phyloP scores from a whole-genome alignment of 2,113 vertebrate genomes.

The Gambusia holbrooki region DNA sequence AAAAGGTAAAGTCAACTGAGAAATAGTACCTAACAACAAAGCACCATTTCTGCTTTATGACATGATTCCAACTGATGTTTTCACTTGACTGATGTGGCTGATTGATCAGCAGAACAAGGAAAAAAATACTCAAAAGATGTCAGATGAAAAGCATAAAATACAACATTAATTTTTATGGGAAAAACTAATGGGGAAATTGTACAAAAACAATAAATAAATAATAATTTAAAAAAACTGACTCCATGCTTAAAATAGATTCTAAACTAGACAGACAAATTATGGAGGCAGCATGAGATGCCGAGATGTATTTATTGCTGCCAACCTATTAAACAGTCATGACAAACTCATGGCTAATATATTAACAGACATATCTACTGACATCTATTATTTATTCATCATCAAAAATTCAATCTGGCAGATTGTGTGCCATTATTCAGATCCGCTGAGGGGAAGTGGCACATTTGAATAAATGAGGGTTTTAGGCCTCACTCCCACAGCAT shows the following conservation, averaged over 20 bases:
- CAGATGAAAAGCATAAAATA: background rate
- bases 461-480: conserved; percentile 73
- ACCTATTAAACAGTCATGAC: conserved; percentile 69
- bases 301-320: conserved; percentile 58
- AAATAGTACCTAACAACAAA: background rate
- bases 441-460: conserved; percentile 58
- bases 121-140: background rate
- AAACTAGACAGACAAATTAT: conserved; percentile 16
- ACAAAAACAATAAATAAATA: background rate
- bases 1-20: background rate
- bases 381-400: conserved; percentile 75
- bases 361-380: conserved; percentile 66
- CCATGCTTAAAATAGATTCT: conserved; percentile 24
- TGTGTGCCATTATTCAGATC: conserved; percentile 68
- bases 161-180: conserved; percentile 18
- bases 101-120: background rate
- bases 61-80: background rate
- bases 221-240: background rate
- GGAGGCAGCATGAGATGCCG: conserved; percentile 22
- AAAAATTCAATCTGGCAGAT: conserved; percentile 71
- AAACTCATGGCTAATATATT: conserved; percentile 74
- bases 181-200: background rate
- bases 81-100: background rate
- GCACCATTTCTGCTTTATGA: background rate
- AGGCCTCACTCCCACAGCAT: conserved; percentile 49